Evolutionary conservation across 2,113 vertebrate species (phyloP).

Genomic region (Stomatorhinus ivindoensis): DNA sequence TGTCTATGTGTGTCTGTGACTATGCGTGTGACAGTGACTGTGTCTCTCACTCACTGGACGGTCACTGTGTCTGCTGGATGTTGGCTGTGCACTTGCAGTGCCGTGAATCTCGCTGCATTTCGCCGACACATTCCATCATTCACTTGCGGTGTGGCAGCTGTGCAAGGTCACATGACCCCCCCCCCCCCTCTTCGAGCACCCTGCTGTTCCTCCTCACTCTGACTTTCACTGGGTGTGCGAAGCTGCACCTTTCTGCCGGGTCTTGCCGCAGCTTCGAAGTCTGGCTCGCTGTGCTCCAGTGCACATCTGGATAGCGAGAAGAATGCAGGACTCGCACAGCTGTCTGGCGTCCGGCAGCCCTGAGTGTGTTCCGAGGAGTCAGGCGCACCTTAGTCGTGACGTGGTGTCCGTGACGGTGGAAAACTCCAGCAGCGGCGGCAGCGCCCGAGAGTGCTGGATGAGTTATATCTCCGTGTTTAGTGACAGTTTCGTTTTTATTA

Average conservation of each 20-base stretch:
- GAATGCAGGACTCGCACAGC: slow-evolving; percentile 23
- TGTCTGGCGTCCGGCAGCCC: slow-evolving; percentile 25
- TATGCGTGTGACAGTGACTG: background rate
- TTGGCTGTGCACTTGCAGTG: background rate
- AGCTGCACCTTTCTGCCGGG: slow-evolving; percentile 26
- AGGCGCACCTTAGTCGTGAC: background rate
- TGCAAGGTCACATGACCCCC: background rate
- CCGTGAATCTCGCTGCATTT: background rate
- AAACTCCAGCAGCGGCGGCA: slow-evolving; percentile 12
- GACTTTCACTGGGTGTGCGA: slow-evolving; percentile 24
- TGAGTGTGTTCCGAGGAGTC: slow-evolving; percentile 5
- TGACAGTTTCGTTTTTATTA: background rate
- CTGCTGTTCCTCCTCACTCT: background rate
- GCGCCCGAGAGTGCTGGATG: background rate
- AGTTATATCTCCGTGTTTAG: background rate
- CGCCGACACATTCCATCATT: background rate
- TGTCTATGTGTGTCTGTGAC: background rate
- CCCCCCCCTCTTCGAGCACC: background rate
- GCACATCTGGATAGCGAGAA: slow-evolving; percentile 34
- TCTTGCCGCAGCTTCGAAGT: slow-evolving; percentile 29
- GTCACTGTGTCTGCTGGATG: background rate
- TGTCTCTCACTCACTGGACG: background rate
- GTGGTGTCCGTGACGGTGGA: background rate
- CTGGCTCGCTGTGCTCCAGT: slow-evolving; percentile 21
- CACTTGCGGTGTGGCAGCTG: background rate